phyloP scores from a whole-genome alignment of 2,113 vertebrate species.

The Podiceps cristatus region DNA sequence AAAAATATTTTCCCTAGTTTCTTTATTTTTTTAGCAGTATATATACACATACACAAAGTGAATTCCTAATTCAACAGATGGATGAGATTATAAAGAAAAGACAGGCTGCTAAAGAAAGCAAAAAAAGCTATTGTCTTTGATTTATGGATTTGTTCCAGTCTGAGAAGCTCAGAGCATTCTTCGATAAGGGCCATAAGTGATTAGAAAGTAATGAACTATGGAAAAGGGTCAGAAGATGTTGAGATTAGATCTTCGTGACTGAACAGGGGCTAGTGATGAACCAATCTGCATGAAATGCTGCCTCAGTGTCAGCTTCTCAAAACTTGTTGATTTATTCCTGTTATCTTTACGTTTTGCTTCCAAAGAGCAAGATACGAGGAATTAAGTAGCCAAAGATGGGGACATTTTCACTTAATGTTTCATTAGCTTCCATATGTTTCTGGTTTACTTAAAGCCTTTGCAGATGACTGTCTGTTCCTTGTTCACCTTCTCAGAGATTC shows the following conservation, averaged over 20 bases:
- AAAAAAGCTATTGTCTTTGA: constrained; percentile 45
- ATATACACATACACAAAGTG: background rate
- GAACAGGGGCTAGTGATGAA: constrained; percentile 31
- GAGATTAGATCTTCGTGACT: constrained; percentile 57
- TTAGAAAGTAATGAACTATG: constrained; percentile 68
- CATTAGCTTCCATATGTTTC: background rate
- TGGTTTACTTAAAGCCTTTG: background rate
- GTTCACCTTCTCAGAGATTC: background rate
- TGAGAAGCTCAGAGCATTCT: constrained; percentile 6
- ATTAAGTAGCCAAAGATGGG: background rate
- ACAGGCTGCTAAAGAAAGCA: background rate
- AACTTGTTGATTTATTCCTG: constrained; percentile 21
- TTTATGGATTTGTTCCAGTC: constrained; percentile 66
- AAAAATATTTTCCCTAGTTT: background rate
- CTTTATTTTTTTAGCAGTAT: background rate
- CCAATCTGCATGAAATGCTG: constrained; percentile 36
- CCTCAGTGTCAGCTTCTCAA: background rate
- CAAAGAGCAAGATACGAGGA: background rate
- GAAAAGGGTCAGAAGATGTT: constrained; percentile 35
- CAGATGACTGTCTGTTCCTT: background rate
- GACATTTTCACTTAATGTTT: background rate
- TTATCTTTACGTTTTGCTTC: constrained; percentile 21
- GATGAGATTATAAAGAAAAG: background rate
- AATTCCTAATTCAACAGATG: constrained; percentile 11
- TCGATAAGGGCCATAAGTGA: constrained; percentile 39